phyloP scores from a whole-genome alignment of 2,888 invertebrate species.

The Spodoptera littoralis region DNA sequence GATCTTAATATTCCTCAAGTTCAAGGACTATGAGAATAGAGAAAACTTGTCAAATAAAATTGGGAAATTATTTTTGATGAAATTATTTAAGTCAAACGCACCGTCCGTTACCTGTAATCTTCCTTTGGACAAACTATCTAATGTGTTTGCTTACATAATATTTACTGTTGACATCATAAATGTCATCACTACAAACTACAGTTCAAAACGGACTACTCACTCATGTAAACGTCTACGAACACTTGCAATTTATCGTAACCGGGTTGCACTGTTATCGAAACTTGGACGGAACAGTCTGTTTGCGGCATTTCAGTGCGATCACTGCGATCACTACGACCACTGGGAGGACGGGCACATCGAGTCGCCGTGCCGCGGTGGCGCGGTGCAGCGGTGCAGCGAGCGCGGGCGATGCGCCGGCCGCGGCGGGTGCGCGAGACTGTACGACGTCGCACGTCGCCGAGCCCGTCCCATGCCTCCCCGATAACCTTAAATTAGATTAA shows the following conservation, averaged over 20 bases:
- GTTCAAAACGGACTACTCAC: slow-evolving; percentile 73
- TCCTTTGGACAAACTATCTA: slow-evolving; percentile 36
- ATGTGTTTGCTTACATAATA: slow-evolving; percentile 32
- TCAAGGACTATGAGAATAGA: slow-evolving; percentile 14
- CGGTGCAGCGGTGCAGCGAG: slow-evolving; percentile 58
- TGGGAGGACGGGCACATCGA: slow-evolving; percentile 33
- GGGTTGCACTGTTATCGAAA: slow-evolving; percentile 85
- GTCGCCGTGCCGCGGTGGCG: slow-evolving; percentile 39
- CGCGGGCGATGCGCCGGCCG: slow-evolving; percentile 77
- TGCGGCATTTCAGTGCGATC: slow-evolving; percentile 84
- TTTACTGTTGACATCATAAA: slow-evolving; percentile 33
- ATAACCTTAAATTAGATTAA: slow-evolving; percentile 88
- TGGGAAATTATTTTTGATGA: background rate
- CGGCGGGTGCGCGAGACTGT: slow-evolving; percentile 82
- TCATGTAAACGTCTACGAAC: slow-evolving; percentile 88
- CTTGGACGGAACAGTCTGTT: slow-evolving; percentile 84
- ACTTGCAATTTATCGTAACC: slow-evolving; percentile 82
- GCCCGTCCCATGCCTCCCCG: slow-evolving; percentile 81
- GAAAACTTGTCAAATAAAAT: slow-evolving; percentile 25
- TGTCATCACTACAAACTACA: slow-evolving; percentile 47
- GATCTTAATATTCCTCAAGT: slow-evolving; percentile 3
- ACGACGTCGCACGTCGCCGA: slow-evolving; percentile 72
- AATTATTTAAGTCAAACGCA: slow-evolving; percentile 2
- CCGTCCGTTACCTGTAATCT: slow-evolving; percentile 30
- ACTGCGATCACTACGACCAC: slow-evolving; percentile 69